Conservation (phyloP, 2,113 vertebrate species). For the Ptilorrhoa leucosticta region DNA sequence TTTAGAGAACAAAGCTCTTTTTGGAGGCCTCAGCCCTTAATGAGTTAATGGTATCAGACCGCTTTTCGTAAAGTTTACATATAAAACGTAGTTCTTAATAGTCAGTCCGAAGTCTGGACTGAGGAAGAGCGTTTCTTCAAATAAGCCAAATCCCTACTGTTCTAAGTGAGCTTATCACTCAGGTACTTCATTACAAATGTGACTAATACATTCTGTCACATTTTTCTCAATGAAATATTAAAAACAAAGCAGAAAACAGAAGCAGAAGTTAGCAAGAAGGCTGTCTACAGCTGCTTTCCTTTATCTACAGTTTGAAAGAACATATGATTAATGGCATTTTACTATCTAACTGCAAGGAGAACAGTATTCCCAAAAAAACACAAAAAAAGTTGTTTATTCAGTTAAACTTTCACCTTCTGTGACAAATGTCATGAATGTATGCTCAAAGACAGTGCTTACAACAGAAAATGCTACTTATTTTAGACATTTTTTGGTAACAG, state of each 20-base stretch:
- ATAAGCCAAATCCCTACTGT: background rate
- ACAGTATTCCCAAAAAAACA: background rate
- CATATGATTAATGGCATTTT: background rate
- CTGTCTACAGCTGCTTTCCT: background rate
- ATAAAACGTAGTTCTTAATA: background rate
- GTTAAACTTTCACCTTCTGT: background rate
- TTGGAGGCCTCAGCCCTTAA: background rate
- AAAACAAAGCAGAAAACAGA: background rate
- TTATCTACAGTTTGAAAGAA: background rate
- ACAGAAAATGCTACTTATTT: background rate
- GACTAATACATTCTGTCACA: background rate
- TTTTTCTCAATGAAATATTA: conserved; percentile 3
- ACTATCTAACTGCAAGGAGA: background rate
- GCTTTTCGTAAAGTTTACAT: background rate
- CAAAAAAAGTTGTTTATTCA: background rate
- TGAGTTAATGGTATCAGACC: background rate
- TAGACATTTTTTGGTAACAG: background rate
- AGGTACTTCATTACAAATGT: background rate
- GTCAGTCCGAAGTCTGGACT: background rate
- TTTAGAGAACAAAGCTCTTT: background rate
- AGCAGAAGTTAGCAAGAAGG: background rate
- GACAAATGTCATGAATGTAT: background rate
- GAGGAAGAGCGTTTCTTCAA: background rate
- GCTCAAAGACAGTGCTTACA: background rate
- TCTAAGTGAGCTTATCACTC: background rate